Evolutionary conservation across 1,140 invertebrate species (phyloP).

Genomic region (Onthophagus taurus): DNA sequence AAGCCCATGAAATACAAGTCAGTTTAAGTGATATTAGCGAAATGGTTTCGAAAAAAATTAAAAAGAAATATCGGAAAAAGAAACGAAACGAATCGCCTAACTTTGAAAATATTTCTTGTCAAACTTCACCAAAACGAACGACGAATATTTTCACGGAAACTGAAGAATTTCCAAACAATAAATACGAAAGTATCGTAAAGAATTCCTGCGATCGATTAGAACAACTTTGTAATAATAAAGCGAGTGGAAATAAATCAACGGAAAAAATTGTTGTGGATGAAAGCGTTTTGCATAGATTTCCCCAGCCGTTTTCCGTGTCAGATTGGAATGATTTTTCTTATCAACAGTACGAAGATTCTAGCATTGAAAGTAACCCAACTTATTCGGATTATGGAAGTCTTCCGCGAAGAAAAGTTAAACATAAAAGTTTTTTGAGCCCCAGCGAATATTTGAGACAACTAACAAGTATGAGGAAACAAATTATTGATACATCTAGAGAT

Average conservation of each 20-base stretch:
- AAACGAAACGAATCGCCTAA: constrained; percentile 1
- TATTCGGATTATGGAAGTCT: constrained; percentile 37
- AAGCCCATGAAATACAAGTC: constrained; percentile 30
- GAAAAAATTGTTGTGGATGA: constrained; percentile 11
- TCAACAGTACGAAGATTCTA: constrained; percentile 27
- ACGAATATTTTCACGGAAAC: constrained; percentile 10
- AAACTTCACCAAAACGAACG: constrained; percentile 17
- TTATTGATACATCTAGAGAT: constrained; percentile 31
- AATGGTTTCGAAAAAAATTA: constrained; percentile 5
- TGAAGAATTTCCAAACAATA: constrained; percentile 24
- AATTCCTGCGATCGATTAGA: constrained; percentile 31
- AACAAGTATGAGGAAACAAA: constrained; percentile 30
- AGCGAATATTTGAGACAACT: constrained; percentile 33
- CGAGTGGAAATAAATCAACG: background rate
- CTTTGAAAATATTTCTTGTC: constrained; percentile 12
- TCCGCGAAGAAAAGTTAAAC: constrained; percentile 21
- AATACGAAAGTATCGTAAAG: constrained; percentile 30
- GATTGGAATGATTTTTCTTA: constrained; percentile 18
- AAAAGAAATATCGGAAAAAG: constrained; percentile 10
- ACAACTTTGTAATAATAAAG: constrained; percentile 20
- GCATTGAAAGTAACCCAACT: constrained; percentile 30
- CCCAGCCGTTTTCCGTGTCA: constrained; percentile 17
- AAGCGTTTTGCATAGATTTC: constrained; percentile 13
- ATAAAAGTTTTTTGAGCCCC: constrained; percentile 23
- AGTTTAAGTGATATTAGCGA: constrained; percentile 24